Conservation (phyloP, 2,888 invertebrate species). For the Sesia apiformis region DNA sequence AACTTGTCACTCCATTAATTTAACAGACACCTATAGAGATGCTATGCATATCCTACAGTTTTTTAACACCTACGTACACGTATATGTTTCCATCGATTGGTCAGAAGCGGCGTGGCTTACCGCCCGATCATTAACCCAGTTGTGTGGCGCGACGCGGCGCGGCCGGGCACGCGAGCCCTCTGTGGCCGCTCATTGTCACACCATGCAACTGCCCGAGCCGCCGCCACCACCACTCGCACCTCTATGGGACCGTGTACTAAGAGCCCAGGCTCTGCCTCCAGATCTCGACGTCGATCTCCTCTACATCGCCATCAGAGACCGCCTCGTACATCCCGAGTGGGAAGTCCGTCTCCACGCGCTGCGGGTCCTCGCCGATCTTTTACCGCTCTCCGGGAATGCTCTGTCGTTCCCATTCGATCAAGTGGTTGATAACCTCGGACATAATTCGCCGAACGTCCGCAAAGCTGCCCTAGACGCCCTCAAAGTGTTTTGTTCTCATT, state of each 20-base stretch:
- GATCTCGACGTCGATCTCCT: conserved; percentile 78
- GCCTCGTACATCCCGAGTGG: conserved; percentile 86
- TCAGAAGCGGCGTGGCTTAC: conserved; percentile 60
- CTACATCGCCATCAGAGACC: conserved; percentile 81
- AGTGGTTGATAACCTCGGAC: conserved; percentile 85
- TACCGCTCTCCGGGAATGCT: conserved; percentile 81
- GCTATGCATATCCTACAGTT: not conserved
- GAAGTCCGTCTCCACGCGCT: conserved; percentile 89
- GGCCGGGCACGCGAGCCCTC: conserved; percentile 51
- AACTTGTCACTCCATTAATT: not conserved
- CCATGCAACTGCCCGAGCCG: conserved; percentile 65
- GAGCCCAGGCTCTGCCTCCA: conserved; percentile 82
- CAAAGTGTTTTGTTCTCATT: conserved; percentile 81
- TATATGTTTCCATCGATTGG: conserved; percentile 62
- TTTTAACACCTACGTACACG: not conserved
- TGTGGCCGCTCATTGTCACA: conserved; percentile 21
- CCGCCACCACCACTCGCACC: conserved; percentile 78
- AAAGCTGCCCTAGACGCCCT: conserved; percentile 86
- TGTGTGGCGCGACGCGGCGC: conserved; percentile 62
- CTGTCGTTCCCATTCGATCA: conserved; percentile 83
- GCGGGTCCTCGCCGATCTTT: conserved; percentile 83
- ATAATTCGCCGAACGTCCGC: conserved; percentile 85
- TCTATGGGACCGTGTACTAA: conserved; percentile 86
- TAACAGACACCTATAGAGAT: not conserved
- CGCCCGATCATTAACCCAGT: conserved; percentile 74